Conservation (phyloP, 2,888 invertebrate species). For the Erannis defoliaria region DNA sequence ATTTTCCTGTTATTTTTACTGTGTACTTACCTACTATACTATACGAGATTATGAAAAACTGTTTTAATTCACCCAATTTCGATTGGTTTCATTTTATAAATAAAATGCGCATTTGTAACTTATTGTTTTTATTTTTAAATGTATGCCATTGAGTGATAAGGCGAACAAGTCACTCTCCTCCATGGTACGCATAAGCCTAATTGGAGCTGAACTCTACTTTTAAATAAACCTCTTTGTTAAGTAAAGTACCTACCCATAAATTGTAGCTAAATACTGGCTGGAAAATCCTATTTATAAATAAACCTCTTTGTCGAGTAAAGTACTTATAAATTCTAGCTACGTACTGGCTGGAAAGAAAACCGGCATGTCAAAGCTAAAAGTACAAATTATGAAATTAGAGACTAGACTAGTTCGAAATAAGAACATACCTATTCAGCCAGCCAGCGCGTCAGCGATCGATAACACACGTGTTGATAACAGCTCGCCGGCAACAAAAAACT, state of each 20-base stretch:
- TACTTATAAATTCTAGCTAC: not conserved
- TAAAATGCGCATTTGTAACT: too few species aligned
- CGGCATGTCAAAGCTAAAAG: not conserved
- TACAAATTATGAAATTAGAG: not conserved
- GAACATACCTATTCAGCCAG: constrained; percentile 61
- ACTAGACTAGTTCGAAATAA: constrained; percentile 31
- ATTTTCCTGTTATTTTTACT: constrained; percentile 53
- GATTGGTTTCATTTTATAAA: not conserved
- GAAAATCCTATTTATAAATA: too few species aligned
- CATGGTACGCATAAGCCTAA: not conserved
- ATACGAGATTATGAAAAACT: not conserved
- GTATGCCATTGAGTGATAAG: not conserved
- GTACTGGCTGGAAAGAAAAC: constrained; percentile 6
- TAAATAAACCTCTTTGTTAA: not conserved
- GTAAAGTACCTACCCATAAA: too few species aligned
- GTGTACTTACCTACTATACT: not conserved
- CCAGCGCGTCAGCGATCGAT: constrained; percentile 64
- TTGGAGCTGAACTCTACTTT: not conserved
- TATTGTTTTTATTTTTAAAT: not conserved
- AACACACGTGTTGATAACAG: constrained; percentile 67
- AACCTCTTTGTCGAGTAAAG: not conserved
- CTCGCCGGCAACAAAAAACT: constrained; percentile 56
- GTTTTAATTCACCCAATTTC: not conserved
- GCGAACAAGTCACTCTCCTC: not conserved
- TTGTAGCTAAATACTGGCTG: not conserved